Evolutionary conservation across 2,797 vertebrate genomes (phyloP).

Genomic region (Tarsius wallacei): DNA sequence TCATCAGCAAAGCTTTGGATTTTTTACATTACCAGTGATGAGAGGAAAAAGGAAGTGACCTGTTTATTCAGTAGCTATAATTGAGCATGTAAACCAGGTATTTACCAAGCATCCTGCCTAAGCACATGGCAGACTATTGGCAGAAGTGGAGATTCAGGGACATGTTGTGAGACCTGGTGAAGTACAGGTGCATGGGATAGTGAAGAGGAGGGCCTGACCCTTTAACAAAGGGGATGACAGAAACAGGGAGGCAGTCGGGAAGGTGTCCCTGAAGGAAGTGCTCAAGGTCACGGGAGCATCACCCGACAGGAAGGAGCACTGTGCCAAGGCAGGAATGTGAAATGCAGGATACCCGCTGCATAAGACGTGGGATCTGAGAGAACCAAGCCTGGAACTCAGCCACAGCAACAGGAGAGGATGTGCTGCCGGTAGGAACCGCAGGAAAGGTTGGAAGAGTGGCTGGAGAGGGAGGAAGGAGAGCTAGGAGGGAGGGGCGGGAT

Average conservation of each 20-base stretch:
- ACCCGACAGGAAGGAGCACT: background rate
- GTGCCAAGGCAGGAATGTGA: too few species aligned
- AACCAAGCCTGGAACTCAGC: too few species aligned
- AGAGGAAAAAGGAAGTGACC: background rate
- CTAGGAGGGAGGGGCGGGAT: too few species aligned
- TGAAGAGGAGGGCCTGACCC: background rate
- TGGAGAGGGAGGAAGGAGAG: background rate
- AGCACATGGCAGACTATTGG: background rate
- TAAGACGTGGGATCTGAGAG: too few species aligned
- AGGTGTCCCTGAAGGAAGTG: background rate
- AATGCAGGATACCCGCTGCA: too few species aligned
- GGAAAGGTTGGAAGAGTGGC: background rate
- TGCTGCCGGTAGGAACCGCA: background rate
- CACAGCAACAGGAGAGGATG: background rate
- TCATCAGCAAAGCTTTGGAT: background rate
- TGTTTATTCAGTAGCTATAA: constrained; percentile 11
- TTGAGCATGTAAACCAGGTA: background rate
- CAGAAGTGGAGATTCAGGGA: background rate
- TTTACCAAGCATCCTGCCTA: background rate
- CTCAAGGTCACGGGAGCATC: background rate
- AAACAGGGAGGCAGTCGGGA: background rate
- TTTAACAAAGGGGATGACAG: background rate
- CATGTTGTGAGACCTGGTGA: too few species aligned
- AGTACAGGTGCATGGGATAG: background rate
- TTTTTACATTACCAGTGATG: constrained; percentile 3